These are phyloP conservation scores for Cyclura pinguis DNA, from an alignment of 2,797 vertebrate genomes.

Conservation along the genomic window DNA sequence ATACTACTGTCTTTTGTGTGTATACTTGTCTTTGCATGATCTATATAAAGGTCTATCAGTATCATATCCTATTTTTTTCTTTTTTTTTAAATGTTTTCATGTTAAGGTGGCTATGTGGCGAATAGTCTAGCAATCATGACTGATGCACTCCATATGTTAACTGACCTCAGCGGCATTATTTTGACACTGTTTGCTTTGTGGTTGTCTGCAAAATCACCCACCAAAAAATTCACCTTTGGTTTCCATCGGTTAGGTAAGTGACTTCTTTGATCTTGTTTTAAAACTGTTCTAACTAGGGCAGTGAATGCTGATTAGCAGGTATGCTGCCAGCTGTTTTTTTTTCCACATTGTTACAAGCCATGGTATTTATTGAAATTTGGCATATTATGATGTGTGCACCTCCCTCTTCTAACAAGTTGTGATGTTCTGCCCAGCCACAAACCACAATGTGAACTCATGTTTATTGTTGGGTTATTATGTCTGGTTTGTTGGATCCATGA, in stretches of 20 bases:
- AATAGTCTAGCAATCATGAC: constrained; percentile 99
- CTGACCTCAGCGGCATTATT: constrained; percentile 94
- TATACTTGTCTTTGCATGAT: not conserved
- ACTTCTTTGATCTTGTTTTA: constrained; percentile 21
- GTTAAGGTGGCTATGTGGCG: constrained; percentile 92
- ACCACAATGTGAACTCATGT: not conserved
- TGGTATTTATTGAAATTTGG: not conserved
- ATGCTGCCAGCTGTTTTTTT: not conserved
- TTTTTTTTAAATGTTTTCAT: constrained; percentile 33
- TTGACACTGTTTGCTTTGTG: constrained; percentile 94
- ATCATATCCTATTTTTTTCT: constrained; percentile 21
- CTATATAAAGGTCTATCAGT: not conserved
- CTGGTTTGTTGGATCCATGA: not conserved
- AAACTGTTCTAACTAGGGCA: not conserved
- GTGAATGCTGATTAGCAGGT: not conserved
- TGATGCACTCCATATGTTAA: constrained; percentile 95
- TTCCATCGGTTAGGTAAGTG: constrained; percentile 93
- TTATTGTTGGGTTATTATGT: not conserved
- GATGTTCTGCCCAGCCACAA: not conserved
- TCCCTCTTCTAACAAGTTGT: not conserved
- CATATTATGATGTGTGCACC: not conserved
- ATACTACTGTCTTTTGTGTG: not conserved
- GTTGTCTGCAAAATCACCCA: constrained; percentile 93
- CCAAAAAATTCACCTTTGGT: constrained; percentile 93
- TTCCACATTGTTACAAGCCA: not conserved